phyloP scores from a whole-genome alignment of 2,113 vertebrate species.

The Nannospalax galili region DNA sequence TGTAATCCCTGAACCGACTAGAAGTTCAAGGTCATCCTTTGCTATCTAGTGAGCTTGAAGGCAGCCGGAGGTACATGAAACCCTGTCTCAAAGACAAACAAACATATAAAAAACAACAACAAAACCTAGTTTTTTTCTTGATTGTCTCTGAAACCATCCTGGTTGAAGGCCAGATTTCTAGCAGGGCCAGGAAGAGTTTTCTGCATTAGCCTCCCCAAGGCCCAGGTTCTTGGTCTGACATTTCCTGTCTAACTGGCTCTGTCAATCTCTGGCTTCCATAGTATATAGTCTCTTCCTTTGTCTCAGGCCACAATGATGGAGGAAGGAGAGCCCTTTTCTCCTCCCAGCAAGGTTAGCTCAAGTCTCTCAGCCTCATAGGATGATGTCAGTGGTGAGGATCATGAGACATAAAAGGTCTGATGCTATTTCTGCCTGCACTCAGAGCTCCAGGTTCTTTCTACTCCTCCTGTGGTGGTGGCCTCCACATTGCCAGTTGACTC shows the following conservation, averaged over 20 bases:
- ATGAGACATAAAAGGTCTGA: not conserved
- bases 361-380: not conserved
- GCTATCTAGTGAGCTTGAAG: not conserved
- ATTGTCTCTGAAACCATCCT: accelerated
- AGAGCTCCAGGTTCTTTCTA: not conserved
- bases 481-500: not conserved
- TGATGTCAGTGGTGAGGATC: accelerated
- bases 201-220: accelerated
- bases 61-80: too few relatives aligned
- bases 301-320: accelerated
- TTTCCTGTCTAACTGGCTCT: not conserved
- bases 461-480: not conserved
- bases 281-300: not conserved
- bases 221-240: too few relatives aligned
- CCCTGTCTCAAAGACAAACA: not conserved
- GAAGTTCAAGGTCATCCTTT: not conserved
- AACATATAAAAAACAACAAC: not conserved
- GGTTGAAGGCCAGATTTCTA: not conserved
- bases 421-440: not conserved
- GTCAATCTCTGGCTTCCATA: too few relatives aligned
- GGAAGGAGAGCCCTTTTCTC: not conserved
- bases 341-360: accelerated
- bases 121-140: too few relatives aligned
- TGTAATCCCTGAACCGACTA: not conserved
- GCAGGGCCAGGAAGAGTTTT: not conserved